Percentiles rank a stretch among this genome's conserved stretches.
These are phyloP conservation scores for Turnix velox DNA, from an alignment of 2,113 vertebrate species.

Conservation along the genomic window DNA sequence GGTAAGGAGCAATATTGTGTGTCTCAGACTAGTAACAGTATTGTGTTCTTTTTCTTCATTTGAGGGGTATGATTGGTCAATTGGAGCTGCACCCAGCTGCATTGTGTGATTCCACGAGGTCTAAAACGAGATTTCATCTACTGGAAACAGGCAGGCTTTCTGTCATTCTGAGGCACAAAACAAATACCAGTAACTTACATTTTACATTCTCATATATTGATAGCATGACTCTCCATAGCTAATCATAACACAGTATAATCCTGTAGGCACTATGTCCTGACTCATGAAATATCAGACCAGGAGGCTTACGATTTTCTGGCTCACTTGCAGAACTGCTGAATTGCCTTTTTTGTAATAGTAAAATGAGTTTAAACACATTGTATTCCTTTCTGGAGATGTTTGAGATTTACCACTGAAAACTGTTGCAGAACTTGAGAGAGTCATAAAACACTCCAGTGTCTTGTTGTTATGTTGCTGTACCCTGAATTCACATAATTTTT, in stretches of 20 bases:
- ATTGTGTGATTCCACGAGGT: not conserved
- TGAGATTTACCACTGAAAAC: not conserved
- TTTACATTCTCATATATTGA: not conserved
- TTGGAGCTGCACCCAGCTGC: not conserved
- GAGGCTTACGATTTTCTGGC: not conserved
- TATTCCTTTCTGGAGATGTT: not conserved
- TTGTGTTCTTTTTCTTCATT: not conserved
- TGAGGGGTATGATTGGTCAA: accelerated
- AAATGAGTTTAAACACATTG: not conserved
- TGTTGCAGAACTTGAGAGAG: not conserved
- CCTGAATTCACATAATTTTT: not conserved
- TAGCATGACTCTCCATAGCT: not conserved
- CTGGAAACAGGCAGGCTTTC: not conserved
- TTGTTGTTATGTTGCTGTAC: not conserved
- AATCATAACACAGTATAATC: not conserved
- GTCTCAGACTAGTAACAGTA: not conserved
- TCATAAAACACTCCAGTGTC: not conserved
- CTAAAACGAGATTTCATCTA: not conserved
- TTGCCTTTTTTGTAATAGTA: not conserved
- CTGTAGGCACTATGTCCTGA: accelerated
- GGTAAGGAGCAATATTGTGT: constrained; percentile 62
- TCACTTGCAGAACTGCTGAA: not conserved
- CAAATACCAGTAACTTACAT: not conserved
- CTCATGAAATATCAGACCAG: not conserved
- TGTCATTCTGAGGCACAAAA: not conserved